phyloP scores from a whole-genome alignment of 2,797 vertebrate species.

The Lycodopsis pacificus region DNA sequence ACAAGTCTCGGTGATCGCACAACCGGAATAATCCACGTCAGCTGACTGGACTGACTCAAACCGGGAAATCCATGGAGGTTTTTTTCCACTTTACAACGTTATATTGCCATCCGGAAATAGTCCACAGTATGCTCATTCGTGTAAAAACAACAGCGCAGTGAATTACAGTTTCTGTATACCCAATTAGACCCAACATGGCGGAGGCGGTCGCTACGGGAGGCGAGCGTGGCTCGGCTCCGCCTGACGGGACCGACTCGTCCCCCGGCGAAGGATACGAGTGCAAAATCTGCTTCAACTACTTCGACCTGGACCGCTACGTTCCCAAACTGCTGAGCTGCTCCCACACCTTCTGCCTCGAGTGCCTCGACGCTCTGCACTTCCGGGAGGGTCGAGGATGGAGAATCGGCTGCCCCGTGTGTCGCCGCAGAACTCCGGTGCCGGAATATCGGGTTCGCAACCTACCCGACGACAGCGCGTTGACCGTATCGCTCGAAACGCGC shows the following conservation, averaged over 20 bases:
- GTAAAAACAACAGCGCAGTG: neutral
- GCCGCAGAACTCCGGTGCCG: constrained; percentile 85
- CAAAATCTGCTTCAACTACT: constrained; percentile 90
- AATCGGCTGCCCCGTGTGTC: constrained; percentile 85
- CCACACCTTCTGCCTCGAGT: constrained; percentile 89
- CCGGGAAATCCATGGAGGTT: too few species aligned
- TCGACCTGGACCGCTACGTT: constrained; percentile 83
- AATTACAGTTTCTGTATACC: neutral
- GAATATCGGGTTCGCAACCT: constrained; percentile 82
- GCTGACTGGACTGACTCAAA: neutral
- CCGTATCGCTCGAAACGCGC: constrained; percentile 59
- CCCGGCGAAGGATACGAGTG: constrained; percentile 86
- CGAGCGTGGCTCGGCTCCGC: neutral
- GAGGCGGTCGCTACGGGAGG: neutral
- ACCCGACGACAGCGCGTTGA: constrained; percentile 81
- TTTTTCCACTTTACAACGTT: neutral
- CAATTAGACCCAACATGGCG: constrained; percentile 43
- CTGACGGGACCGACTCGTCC: neutral
- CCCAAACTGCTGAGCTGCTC: constrained; percentile 85
- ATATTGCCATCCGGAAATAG: neutral
- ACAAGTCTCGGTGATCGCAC: neutral
- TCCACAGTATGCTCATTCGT: neutral
- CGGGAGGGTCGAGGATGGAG: constrained; percentile 73
- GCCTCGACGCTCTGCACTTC: constrained; percentile 83
- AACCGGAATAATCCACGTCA: neutral